Evolutionary conservation across 1,140 invertebrate genomes (phyloP), one percentile per base, ranked within the genome.

Genomic region (Drosophila dunni): DNA sequence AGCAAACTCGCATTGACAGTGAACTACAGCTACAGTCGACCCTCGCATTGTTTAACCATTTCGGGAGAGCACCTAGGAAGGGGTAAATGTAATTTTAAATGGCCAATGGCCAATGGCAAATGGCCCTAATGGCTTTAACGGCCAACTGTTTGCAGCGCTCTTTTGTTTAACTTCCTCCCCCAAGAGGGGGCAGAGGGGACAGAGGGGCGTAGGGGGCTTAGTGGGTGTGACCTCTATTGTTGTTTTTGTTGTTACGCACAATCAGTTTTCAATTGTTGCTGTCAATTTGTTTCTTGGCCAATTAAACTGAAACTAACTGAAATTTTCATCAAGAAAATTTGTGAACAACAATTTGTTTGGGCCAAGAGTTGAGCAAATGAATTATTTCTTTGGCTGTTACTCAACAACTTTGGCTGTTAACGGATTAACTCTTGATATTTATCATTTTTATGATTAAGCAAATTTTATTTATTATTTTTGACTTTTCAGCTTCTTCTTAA

Each of bases 211-310:
- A 29, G 24, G 24, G 4, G 24, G 24, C 13, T 9, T 46, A 46
- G 58, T 50, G 66, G 57, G 65, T 20, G 65, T 38, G 71, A 36
- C 38, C 24, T 15, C 24, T 45, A 36, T 62, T 48, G 45, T 68
- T 65, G 63, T 40, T 33, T 20, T 46, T 60, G 24, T 33, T 29
- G 48, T 51, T 51, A 75, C 68, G 73, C 73, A 71, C 68, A 75
- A 75, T 75, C 73, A 71, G 65, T 71, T 29, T 75, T 54, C 68
- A 65, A 75, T 75, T 71, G 73, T 60, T 71, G 42, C 54, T 38
- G 33, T 20, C 13, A 48, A 54, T 54, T 70, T 54, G 67, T 48
- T 53, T 56, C 24, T 53, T 48, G 64, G 29, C 20, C 68, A 73
- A 73, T 73, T 73, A 68, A 73, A 72, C 24, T 72, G 29, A 29